Conservation (phyloP, 2,113 vertebrate genomes). For the Brachyhypopomus occidentalis region DNA sequence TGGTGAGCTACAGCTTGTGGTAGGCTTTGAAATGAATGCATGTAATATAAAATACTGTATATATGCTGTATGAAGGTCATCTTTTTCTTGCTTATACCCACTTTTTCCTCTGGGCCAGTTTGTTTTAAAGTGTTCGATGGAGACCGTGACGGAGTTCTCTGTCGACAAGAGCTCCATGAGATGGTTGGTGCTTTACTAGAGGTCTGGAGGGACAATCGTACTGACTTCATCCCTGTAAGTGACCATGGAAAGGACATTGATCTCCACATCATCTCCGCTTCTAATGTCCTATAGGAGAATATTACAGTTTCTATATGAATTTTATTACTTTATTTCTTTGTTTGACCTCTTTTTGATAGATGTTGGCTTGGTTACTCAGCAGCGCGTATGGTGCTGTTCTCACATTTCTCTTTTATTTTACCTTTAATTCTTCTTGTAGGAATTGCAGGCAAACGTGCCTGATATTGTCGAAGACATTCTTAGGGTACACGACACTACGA, state of each 20-base stretch:
- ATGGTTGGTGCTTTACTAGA: conserved; percentile 85
- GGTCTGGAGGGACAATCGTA: conserved; percentile 88
- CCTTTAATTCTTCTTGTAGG: conserved; percentile 63
- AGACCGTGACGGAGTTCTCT: conserved; percentile 84
- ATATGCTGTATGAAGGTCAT: neutral
- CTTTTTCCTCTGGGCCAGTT: conserved; percentile 68
- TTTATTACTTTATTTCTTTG: neutral
- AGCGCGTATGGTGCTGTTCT: neutral
- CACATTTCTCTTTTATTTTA: neutral
- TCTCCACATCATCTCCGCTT: neutral
- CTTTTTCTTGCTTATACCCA: neutral
- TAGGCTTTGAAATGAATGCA: neutral
- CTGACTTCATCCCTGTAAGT: conserved; percentile 83
- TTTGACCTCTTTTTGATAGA: neutral
- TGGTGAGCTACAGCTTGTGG: no score
- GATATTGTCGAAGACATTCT: conserved; percentile 83
- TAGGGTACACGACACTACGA: conserved; percentile 82
- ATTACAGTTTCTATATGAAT: neutral
- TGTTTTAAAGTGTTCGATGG: conserved; percentile 90
- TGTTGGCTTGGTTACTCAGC: neutral
- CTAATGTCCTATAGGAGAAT: neutral
- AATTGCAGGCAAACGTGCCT: conserved; percentile 74
- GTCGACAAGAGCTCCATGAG: conserved; percentile 78
- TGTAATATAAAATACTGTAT: neutral
- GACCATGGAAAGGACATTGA: neutral